Evolutionary conservation across 1,140 invertebrate genomes (phyloP).

Genomic region (Nilaparvata lugens): DNA sequence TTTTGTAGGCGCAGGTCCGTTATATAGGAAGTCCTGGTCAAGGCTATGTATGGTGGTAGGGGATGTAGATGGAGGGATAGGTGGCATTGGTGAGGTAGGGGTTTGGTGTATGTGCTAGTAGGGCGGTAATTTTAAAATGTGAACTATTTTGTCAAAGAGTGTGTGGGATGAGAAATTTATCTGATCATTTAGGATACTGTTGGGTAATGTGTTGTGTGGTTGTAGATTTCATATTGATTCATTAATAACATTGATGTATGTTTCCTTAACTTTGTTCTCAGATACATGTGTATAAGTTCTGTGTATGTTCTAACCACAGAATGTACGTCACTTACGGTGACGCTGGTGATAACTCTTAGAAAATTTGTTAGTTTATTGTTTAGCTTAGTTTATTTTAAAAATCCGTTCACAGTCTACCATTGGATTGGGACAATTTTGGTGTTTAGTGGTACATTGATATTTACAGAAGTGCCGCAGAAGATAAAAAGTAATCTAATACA

Average conservation of each 20-base stretch:
- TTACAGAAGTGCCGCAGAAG: slow-evolving; percentile 60
- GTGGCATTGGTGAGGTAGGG: too few species aligned
- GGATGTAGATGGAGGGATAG: too few species aligned
- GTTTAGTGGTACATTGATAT: slow-evolving; percentile 87
- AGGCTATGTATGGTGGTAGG: too few species aligned
- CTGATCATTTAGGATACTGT: too few species aligned
- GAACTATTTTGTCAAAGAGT: too few species aligned
- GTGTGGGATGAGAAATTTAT: too few species aligned
- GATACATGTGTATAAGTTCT: slow-evolving; percentile 83
- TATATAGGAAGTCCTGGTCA: too few species aligned
- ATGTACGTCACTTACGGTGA: slow-evolving; percentile 89
- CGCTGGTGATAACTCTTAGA: slow-evolving; percentile 86
- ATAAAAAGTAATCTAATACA: slow-evolving; percentile 9
- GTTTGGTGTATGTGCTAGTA: too few species aligned
- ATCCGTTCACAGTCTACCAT: slow-evolving; percentile 85
- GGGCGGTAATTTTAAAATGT: too few species aligned
- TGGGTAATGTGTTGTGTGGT: too few species aligned
- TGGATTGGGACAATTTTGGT: slow-evolving; percentile 89
- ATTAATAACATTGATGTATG: neutral
- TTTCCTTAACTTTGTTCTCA: slow-evolving; percentile 35
- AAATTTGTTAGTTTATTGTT: slow-evolving; percentile 93
- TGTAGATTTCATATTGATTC: neutral
- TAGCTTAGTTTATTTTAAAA: slow-evolving; percentile 92
- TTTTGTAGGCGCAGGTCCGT: too few species aligned
- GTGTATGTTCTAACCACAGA: slow-evolving; percentile 92